phyloP scores from a whole-genome alignment of 30 jellyfish, hydroid and myxozoan species.

The Hydractinia echinata region DNA sequence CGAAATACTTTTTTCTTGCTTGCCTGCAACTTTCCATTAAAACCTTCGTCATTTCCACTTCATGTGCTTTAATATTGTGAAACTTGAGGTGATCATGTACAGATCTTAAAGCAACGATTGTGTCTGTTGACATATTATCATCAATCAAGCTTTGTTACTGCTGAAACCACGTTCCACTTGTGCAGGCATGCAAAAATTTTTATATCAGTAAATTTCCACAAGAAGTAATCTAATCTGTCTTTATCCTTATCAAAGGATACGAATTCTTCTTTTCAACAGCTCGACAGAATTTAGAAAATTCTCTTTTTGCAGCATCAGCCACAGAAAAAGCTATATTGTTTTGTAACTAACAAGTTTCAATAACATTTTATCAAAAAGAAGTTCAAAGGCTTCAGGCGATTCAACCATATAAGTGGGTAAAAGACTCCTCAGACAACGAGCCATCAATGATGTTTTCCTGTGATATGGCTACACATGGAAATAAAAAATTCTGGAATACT shows the following conservation, averaged over 20 bases:
- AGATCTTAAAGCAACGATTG: neutral
- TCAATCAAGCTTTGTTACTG: slow-evolving; percentile 31
- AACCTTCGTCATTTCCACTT: neutral
- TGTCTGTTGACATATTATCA: slow-evolving; percentile 10
- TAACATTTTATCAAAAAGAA: too few species aligned
- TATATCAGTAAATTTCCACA: neutral
- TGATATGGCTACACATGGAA: too few species aligned
- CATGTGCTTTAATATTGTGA: slow-evolving; percentile 6
- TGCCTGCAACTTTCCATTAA: neutral
- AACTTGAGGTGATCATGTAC: slow-evolving; percentile 8
- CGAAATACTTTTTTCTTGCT: neutral
- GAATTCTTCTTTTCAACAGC: neutral
- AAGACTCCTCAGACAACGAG: too few species aligned
- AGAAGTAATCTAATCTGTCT: slow-evolving; percentile 6
- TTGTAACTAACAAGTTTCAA: too few species aligned
- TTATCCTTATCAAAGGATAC: slow-evolving; percentile 5
- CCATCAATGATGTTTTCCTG: too few species aligned
- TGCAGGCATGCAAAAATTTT: neutral
- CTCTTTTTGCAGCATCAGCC: too few species aligned
- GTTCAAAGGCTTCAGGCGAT: too few species aligned
- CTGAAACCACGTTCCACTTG: slow-evolving; percentile 27
- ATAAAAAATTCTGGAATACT: too few species aligned
- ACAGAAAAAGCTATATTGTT: too few species aligned
- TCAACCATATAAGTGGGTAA: too few species aligned
- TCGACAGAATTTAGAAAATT: too few species aligned